Percentiles rank a stretch among this genome's conserved stretches.
These are phyloP conservation scores for Hypomecis punctinalis DNA, from an alignment of 2,888 invertebrate species.

Conservation along the genomic window DNA sequence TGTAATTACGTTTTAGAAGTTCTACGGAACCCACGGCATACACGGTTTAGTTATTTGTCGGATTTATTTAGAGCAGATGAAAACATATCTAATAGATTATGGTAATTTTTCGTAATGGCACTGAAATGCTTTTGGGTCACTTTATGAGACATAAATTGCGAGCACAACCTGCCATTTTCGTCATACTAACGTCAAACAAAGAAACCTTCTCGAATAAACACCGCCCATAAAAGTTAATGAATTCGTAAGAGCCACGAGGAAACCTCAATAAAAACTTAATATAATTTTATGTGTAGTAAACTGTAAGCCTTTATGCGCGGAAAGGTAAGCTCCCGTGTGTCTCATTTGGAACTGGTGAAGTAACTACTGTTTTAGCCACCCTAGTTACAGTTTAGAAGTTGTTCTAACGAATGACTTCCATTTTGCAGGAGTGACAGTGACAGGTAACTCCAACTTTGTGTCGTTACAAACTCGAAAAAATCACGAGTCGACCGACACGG, in stretches of 20 bases:
- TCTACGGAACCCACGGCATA: too few species aligned
- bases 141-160: conserved; percentile 20
- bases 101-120: conserved; percentile 2
- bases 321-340: conserved; percentile 44
- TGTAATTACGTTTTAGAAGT: too few species aligned
- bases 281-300: conserved; percentile 47
- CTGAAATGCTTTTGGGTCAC: conserved; percentile 4
- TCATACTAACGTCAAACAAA: conserved; percentile 39
- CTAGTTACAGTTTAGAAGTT: conserved; percentile 68
- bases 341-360: conserved; percentile 54
- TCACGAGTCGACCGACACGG: conserved; percentile 46
- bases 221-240: conserved; percentile 44
- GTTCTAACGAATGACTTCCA: conserved; percentile 73
- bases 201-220: conserved; percentile 43
- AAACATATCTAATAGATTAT: conserved; percentile 2
- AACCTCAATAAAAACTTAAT: conserved; percentile 46
- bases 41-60: neutral
- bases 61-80: neutral
- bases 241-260: conserved; percentile 41
- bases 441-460: conserved; percentile 64
- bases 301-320: conserved; percentile 39
- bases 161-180: conserved; percentile 19
- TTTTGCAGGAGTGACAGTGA: conserved; percentile 71
- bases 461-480: conserved; percentile 64
- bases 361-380: conserved; percentile 67